Conservation (phyloP, 30 jellyfish, hydroid and myxozoan species). For the Nemopilema nomurai region DNA sequence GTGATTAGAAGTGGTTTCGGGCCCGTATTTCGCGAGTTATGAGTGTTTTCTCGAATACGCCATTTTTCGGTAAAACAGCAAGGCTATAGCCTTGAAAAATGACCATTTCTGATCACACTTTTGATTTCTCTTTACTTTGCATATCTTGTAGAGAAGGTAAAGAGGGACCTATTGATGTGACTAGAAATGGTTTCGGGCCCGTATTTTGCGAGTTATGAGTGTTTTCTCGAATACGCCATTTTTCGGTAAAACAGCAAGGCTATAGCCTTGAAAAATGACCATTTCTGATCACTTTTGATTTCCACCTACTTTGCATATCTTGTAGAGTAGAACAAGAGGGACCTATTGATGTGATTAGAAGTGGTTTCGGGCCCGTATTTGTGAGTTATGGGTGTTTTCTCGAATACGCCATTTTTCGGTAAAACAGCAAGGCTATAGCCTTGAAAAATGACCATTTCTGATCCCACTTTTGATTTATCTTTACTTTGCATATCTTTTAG, state of each 20-base stretch:
- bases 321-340: too few relatives aligned
- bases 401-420: background rate
- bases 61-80: background rate
- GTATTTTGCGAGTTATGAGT: background rate
- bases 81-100: constrained; percentile 22
- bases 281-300: background rate
- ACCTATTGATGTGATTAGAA: too few relatives aligned
- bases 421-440: constrained; percentile 11
- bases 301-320: background rate
- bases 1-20: too few relatives aligned
- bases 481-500: background rate
- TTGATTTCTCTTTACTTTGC: background rate
- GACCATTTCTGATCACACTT: background rate
- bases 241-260: background rate
- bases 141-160: background rate
- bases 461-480: too few relatives aligned
- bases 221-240: background rate
- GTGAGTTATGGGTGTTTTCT: background rate
- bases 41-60: background rate
- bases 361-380: background rate
- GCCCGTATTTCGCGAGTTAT: background rate
- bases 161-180: background rate
- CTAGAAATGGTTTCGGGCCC: background rate
- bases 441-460: background rate
- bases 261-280: background rate